Evolutionary conservation across 1,140 invertebrate genomes (phyloP).

Genomic region (Zaprionus africanus): DNA sequence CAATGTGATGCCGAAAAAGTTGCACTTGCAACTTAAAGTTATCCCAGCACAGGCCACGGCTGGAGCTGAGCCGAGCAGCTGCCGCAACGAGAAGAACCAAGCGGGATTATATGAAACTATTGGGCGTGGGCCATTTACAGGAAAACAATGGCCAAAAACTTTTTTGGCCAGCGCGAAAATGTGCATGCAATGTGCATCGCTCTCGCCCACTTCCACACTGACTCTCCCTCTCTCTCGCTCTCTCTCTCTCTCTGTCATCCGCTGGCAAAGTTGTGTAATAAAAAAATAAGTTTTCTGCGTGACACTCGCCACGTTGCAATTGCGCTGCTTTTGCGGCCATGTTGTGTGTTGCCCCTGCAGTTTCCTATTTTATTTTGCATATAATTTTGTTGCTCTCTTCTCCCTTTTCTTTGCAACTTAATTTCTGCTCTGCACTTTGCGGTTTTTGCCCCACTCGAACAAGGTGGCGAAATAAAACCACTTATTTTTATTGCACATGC

Average conservation of each 20-base stretch:
- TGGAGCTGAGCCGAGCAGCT: constrained; percentile 58
- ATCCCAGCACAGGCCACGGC: constrained; percentile 16
- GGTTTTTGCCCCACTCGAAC: constrained; percentile 51
- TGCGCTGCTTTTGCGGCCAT: constrained; percentile 38
- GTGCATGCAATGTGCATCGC: constrained; percentile 63
- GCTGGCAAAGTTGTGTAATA: constrained; percentile 68
- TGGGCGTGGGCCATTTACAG: constrained; percentile 72
- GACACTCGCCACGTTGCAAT: constrained; percentile 69
- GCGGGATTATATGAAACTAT: constrained; percentile 43
- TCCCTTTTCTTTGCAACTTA: constrained; percentile 41
- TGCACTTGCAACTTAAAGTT: constrained; percentile 68
- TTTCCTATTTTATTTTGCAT: constrained; percentile 18
- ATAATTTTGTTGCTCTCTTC: constrained; percentile 1
- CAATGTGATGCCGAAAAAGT: constrained; percentile 32
- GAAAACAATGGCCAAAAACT: constrained; percentile 74
- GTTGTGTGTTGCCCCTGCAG: constrained; percentile 6
- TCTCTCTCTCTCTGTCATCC: not conserved
- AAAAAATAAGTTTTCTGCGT: constrained; percentile 62
- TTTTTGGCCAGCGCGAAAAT: constrained; percentile 59
- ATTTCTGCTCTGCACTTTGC: constrained; percentile 68
- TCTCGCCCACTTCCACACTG: not conserved
- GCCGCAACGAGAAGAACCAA: constrained; percentile 32
- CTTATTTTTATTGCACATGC: constrained; percentile 68
- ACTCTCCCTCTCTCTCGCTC: not conserved
- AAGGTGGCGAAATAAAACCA: constrained; percentile 70